Evolutionary conservation across 2,113 vertebrate genomes (phyloP), one percentile per base, ranked within the genome.

Genomic region (Nycticebus coucang): DNA sequence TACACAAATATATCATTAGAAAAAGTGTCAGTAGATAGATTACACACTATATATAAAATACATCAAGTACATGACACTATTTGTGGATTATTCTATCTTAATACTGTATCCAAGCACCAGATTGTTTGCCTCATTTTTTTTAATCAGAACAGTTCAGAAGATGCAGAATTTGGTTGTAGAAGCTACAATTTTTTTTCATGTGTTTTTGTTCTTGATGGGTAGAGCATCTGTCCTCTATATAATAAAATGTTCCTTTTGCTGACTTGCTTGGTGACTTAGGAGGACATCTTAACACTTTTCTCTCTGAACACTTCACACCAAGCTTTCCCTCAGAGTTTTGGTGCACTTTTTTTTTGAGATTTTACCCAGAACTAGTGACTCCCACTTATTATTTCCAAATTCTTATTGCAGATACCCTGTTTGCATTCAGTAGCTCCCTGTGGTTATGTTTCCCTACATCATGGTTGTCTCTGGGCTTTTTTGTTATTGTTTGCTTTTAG

Each of bases 401-500:
- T 68, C 45, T 45, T 87, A 12, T 72, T 84, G 30, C 21, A 88
- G 21, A 85, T 59, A 64, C 21, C 19, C 75, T 57, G 6, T 82
- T 30, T 75, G 57, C 74, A 84, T 90, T 45, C 59, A 45, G 74
- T 30, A 79, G 53, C 69, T 62, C 41, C 91, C 80, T 53, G 3
- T 66, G 71, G 75, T 74, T 91, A n/a, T 87, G 80, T 86, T 88
- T 94, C 83, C 83, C 35, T 37, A 41, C 35, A 57, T 4, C 2
- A 71, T 68, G 19, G 30, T 57, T 86, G 22, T 91, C 72, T 60
- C 41, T 74, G 9, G 37, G 5, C 2, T 91, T 80, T 91, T 62
- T 66, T 85, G 35, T 82, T 80, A 8, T 79, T 87, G 41, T 94
- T 95, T 93, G 66, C 60, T 97, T 93, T 92, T 0, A n/a, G 78